A percentile compares a stretch with the other conserved stretches of the same genome.
These are phyloP conservation scores for Anarsia innoxiella DNA, from an alignment of 2,888 invertebrate genomes.

Conservation along the genomic window DNA sequence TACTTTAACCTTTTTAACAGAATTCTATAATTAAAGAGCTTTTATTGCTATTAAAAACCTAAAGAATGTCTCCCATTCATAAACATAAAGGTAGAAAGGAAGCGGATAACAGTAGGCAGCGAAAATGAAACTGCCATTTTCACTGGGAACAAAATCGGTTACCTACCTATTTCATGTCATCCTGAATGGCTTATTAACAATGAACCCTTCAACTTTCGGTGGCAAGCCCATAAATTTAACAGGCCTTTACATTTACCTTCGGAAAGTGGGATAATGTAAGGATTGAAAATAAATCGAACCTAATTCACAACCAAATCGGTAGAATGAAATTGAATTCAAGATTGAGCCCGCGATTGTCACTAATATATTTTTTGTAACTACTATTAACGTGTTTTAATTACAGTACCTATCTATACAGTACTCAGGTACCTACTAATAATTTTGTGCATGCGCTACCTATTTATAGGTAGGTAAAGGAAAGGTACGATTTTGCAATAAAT, in stretches of 20 bases:
- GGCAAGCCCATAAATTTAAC: constrained; percentile 35
- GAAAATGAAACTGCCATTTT: background rate
- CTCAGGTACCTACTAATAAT: background rate
- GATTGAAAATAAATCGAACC: constrained; percentile 53
- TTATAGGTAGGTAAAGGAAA: background rate
- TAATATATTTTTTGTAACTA: too few relatives aligned
- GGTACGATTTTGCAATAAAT: background rate
- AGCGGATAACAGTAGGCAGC: background rate
- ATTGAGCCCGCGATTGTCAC: constrained; percentile 23
- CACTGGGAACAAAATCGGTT: background rate
- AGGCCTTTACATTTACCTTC: constrained; percentile 38
- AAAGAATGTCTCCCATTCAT: too few relatives aligned
- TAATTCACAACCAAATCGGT: constrained; percentile 46
- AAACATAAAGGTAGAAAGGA: background rate
- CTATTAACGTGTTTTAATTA: too few relatives aligned
- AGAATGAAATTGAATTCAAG: constrained; percentile 53
- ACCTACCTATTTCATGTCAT: constrained; percentile 14
- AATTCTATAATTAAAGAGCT: background rate
- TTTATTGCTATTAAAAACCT: too few relatives aligned
- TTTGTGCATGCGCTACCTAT: background rate
- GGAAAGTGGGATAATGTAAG: constrained; percentile 30
- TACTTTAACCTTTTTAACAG: too few relatives aligned
- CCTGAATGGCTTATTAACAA: constrained; percentile 25
- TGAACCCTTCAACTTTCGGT: constrained; percentile 33
- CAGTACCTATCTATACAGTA: background rate